phyloP scores from a whole-genome alignment of 2,113 vertebrate genomes.

The Microtus pennsylvanicus region DNA sequence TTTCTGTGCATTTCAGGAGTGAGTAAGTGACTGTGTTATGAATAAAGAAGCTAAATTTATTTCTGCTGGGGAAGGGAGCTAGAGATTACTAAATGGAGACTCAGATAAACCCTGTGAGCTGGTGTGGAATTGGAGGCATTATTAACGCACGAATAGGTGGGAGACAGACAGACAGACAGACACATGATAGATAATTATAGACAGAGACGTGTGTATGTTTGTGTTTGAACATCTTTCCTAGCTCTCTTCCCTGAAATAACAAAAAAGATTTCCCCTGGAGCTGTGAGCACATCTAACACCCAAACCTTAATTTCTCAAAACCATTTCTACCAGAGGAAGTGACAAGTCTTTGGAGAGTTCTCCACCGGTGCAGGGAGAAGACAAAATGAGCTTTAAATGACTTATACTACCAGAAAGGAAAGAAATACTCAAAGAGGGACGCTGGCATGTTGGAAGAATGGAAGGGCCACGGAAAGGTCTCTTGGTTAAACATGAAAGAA shows the following conservation, averaged over 20 bases:
- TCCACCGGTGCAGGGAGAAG: background rate
- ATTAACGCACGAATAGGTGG: background rate
- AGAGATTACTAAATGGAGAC: background rate
- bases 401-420: background rate
- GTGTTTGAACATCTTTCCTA: background rate
- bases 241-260: background rate
- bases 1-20: background rate
- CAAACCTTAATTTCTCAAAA: background rate
- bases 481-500: background rate
- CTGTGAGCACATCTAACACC: background rate
- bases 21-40: background rate
- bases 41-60: background rate
- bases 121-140: background rate
- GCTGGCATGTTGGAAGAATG: too few relatives aligned
- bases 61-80: background rate
- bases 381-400: background rate
- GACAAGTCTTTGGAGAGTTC: background rate
- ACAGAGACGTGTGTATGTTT: background rate
- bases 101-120: background rate
- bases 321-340: background rate
- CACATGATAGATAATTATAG: background rate
- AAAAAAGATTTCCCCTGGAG: background rate
- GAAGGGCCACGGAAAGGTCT: background rate
- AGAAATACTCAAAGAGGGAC: background rate
- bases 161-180: background rate